Conservation (phyloP, 2,888 invertebrate genomes). For the Ornithoptera priamus region DNA sequence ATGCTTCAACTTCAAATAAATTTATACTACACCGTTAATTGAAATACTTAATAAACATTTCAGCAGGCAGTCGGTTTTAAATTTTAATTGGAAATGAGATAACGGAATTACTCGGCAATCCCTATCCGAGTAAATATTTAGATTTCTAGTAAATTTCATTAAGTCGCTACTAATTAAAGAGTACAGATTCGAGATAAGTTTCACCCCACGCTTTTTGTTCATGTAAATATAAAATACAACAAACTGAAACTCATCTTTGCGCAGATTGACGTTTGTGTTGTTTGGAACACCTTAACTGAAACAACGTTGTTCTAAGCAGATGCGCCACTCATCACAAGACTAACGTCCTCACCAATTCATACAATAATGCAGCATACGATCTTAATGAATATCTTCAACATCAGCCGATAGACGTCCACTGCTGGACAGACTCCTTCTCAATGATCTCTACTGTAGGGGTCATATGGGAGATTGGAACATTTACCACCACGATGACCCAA, state of each 20-base stretch:
- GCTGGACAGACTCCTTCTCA: no score
- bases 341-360: no score
- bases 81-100: slow-evolving; percentile 23
- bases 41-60: slow-evolving; percentile 11
- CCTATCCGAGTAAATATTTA: slow-evolving; percentile 16
- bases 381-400: no score
- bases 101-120: slow-evolving; percentile 4
- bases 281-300: no score
- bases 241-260: neutral
- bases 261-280: no score
- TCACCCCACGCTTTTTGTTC: neutral
- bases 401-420: no score
- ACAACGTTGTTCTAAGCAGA: no score
- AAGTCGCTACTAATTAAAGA: slow-evolving; percentile 11
- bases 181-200: slow-evolving; percentile 1
- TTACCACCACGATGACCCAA: no score
- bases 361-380: no score
- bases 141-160: slow-evolving; percentile 16
- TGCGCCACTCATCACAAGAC: no score
- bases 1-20: neutral
- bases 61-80: neutral
- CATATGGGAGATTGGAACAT: no score
- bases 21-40: slow-evolving; percentile 2
- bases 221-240: neutral
- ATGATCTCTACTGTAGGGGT: no score